Conservation (phyloP, 2,113 vertebrate genomes). For the Garra rufa region DNA sequence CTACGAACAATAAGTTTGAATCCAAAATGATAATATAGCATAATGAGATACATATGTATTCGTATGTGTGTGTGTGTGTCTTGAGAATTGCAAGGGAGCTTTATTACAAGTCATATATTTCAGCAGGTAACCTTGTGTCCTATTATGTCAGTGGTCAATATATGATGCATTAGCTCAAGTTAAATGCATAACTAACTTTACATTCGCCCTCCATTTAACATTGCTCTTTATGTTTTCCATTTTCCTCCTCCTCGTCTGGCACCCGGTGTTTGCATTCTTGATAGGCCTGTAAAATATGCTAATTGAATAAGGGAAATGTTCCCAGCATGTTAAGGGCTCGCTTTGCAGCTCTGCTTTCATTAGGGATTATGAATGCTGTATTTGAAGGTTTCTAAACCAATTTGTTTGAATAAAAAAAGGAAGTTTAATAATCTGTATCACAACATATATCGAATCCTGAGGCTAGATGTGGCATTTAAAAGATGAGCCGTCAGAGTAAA, state of each 20-base stretch:
- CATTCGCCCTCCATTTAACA: conserved; percentile 44
- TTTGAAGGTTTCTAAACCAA: conserved; percentile 38
- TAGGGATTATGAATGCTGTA: conserved; percentile 42
- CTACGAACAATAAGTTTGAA: not conserved
- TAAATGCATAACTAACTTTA: conserved; percentile 26
- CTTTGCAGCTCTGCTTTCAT: conserved; percentile 49
- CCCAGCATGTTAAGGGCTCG: conserved; percentile 40
- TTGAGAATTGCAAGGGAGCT: not conserved
- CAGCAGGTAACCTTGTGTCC: conserved; percentile 3
- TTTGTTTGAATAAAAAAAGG: conserved; percentile 35
- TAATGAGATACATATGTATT: not conserved
- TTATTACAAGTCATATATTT: conserved; percentile 25
- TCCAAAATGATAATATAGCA: not conserved
- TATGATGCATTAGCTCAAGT: conserved; percentile 15
- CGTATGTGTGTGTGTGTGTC: not conserved
- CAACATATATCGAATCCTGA: not conserved
- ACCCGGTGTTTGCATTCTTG: conserved; percentile 27
- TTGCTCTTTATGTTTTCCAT: conserved; percentile 23
- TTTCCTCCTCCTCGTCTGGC: conserved; percentile 26
- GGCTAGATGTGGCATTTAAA: not conserved
- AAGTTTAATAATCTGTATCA: not conserved
- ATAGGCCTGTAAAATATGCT: conserved; percentile 50
- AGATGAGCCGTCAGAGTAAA: not conserved
- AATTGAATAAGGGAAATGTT: conserved; percentile 51
- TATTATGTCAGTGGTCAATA: conserved; percentile 28